Evolutionary conservation across 2,113 vertebrate species (phyloP).

Genomic region (Felis catus): DNA sequence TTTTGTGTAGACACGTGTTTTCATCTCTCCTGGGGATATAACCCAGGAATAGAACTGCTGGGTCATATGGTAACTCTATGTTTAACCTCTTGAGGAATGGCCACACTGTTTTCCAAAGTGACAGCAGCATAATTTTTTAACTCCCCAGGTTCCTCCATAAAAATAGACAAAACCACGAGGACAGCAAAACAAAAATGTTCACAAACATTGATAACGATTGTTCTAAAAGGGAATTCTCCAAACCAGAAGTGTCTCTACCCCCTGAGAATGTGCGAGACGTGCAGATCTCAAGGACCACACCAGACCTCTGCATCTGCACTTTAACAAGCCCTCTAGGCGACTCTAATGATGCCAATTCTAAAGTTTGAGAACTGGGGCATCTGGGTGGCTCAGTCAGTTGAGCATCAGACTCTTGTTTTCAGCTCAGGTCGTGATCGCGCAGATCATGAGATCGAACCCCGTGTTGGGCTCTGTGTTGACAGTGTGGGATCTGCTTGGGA

Average conservation of each 20-base stretch:
- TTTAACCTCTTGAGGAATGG: neutral
- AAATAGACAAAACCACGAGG: neutral
- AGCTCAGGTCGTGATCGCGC: too few species aligned
- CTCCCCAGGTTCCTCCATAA: neutral
- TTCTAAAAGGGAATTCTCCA: neutral
- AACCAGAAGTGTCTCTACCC: neutral
- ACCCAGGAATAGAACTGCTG: neutral
- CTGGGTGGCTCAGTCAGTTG: too few species aligned
- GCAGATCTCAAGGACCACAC: neutral
- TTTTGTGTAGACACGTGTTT: neutral
- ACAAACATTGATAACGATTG: neutral
- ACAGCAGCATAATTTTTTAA: neutral
- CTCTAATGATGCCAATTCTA: neutral
- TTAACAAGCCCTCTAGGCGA: neutral
- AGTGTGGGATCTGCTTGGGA: too few species aligned
- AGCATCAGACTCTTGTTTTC: too few species aligned
- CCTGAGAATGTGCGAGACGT: neutral
- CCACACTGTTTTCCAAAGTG: constrained; percentile 3
- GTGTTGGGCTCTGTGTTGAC: too few species aligned
- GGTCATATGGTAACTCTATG: neutral
- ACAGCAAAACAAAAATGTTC: neutral
- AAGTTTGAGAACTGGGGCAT: neutral
- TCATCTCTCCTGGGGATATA: neutral
- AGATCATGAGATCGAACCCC: too few species aligned
- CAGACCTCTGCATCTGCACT: neutral